Evolutionary conservation across 2,888 invertebrate species (phyloP).

Genomic region (Andrena bicolor): DNA sequence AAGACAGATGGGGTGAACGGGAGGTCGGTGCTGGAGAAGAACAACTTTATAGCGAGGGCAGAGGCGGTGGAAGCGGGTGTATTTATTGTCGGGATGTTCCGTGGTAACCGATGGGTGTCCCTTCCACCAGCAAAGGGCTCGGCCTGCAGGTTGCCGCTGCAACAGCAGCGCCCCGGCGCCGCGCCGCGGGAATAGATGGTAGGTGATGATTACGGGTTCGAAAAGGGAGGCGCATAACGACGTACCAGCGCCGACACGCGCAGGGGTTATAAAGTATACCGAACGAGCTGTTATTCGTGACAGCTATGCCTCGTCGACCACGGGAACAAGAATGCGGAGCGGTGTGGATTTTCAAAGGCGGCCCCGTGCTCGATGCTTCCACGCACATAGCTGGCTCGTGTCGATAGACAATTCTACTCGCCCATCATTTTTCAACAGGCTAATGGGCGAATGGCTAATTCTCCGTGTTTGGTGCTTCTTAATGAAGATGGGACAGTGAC

Average conservation of each 20-base stretch:
- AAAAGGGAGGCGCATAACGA: constrained; percentile 59
- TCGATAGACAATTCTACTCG: background rate
- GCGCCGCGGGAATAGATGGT: constrained; percentile 69
- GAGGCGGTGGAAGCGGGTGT: constrained; percentile 44
- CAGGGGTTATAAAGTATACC: constrained; percentile 62
- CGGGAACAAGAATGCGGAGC: constrained; percentile 51
- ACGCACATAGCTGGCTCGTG: background rate
- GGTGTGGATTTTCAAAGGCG: constrained; percentile 19
- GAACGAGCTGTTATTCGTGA: constrained; percentile 67
- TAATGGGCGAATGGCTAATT: background rate
- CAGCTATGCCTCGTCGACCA: constrained; percentile 41
- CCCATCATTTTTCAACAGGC: constrained; percentile 5
- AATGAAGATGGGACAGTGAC: background rate
- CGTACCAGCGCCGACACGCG: constrained; percentile 63
- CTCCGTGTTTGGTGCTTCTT: background rate
- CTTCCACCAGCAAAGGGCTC: constrained; percentile 31
- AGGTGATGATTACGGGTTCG: constrained; percentile 72
- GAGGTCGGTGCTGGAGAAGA: constrained; percentile 3
- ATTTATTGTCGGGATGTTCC: constrained; percentile 63
- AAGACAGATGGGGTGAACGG: background rate
- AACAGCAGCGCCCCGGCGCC: constrained; percentile 41
- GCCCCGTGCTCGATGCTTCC: background rate
- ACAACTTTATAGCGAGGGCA: constrained; percentile 57
- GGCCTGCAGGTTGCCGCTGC: constrained; percentile 43
- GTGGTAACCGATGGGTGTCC: constrained; percentile 50